Evolutionary conservation across 2,113 vertebrate genomes (phyloP).

Genomic region (Eulemur rufifrons): DNA sequence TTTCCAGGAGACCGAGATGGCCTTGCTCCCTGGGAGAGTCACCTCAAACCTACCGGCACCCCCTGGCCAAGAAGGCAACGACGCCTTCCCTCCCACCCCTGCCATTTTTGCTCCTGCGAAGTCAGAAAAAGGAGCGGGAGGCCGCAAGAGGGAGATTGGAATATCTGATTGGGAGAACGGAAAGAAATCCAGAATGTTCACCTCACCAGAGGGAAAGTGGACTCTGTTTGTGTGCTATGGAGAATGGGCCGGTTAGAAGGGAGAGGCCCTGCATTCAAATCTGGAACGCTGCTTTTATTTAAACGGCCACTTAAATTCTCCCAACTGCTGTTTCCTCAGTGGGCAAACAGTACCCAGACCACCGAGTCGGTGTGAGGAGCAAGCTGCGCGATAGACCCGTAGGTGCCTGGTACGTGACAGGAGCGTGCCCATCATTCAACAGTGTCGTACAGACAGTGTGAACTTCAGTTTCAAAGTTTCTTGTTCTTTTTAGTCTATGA

Average conservation of each 20-base stretch:
- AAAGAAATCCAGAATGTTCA: background rate
- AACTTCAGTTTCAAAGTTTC: rapidly evolving
- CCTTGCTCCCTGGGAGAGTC: rapidly evolving
- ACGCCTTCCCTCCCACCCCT: too few species aligned
- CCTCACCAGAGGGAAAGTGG: rapidly evolving
- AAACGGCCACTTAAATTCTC: background rate
- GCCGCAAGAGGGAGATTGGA: background rate
- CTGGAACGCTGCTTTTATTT: rapidly evolving
- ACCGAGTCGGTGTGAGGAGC: rapidly evolving
- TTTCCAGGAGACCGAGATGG: background rate
- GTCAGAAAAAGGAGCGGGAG: background rate
- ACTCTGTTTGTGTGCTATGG: background rate
- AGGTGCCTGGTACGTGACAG: background rate
- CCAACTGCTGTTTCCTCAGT: background rate
- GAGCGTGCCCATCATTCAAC: background rate
- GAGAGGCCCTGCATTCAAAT: background rate
- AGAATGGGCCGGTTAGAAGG: background rate
- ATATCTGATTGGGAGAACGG: rapidly evolving
- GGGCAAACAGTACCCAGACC: background rate
- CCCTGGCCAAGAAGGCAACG: too few species aligned
- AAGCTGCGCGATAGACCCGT: background rate
- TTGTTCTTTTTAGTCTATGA: background rate
- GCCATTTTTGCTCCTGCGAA: background rate
- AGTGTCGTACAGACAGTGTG: rapidly evolving
- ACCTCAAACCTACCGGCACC: too few species aligned